A percentile compares a stretch with the other conserved stretches of the same genome.
phyloP scores from a whole-genome alignment of 2,113 vertebrate genomes.

The Pluvialis apricaria region DNA sequence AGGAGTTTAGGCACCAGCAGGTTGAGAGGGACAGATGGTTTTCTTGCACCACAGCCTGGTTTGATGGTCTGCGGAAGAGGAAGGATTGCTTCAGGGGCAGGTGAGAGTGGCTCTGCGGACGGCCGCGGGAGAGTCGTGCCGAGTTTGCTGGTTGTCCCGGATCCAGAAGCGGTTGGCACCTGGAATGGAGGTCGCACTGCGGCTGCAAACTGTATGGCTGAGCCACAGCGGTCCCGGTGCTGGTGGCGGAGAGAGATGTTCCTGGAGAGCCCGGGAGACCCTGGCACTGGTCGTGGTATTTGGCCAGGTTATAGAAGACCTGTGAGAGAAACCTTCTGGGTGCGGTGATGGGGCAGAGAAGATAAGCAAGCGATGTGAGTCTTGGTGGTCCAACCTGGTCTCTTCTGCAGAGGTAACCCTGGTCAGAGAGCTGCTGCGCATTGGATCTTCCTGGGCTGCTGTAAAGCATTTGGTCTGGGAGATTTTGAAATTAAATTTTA shows the following conservation, averaged over 20 bases:
- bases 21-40: neutral
- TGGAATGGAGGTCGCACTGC: accelerated
- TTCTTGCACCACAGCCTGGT: neutral
- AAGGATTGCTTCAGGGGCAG: neutral
- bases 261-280: neutral
- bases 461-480: too few relatives aligned
- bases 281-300: neutral
- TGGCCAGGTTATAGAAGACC: too few relatives aligned
- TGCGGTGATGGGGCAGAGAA: too few relatives aligned
- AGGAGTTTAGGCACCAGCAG: neutral
- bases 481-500: too few relatives aligned
- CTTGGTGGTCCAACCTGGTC: too few relatives aligned
- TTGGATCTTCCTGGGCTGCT: too few relatives aligned
- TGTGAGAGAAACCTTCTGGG: too few relatives aligned
- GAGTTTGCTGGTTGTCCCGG: neutral
- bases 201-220: neutral
- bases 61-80: neutral
- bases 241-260: neutral
- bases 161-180: neutral
- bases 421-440: too few relatives aligned
- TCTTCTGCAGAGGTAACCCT: too few relatives aligned
- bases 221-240: neutral
- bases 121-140: neutral
- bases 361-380: too few relatives aligned
- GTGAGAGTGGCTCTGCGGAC: too few relatives aligned